These are phyloP conservation scores for Drosophila lutescens DNA, from an alignment of 2,888 invertebrate genomes.

Conservation along the genomic window DNA sequence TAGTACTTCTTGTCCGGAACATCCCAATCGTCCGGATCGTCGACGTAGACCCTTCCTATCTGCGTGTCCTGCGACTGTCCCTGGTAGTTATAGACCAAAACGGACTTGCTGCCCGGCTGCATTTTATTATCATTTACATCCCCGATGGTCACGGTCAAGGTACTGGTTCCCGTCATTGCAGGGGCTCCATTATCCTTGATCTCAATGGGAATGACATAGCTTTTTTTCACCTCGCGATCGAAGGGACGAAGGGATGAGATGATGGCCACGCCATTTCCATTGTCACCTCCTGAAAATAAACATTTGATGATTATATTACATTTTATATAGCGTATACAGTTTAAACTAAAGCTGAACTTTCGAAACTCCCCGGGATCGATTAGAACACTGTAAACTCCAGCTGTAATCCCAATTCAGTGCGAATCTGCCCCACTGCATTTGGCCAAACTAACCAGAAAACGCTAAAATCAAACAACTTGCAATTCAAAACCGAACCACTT, in stretches of 20 bases:
- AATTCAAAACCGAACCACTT: slow-evolving; percentile 29
- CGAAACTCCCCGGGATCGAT: neutral
- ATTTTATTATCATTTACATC: slow-evolving; percentile 99
- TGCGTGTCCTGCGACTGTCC: slow-evolving; percentile 94
- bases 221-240: slow-evolving; percentile 97
- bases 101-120: slow-evolving; percentile 97
- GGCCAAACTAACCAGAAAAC: slow-evolving; percentile 19
- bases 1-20: slow-evolving; percentile 98
- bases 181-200: slow-evolving; percentile 98
- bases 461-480: slow-evolving; percentile 30
- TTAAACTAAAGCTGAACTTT: no score
- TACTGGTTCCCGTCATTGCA: slow-evolving; percentile 97
- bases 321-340: neutral
- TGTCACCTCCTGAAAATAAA: slow-evolving; percentile 89
- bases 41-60: slow-evolving; percentile 97
- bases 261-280: slow-evolving; percentile 98
- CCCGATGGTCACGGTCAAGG: slow-evolving; percentile 97
- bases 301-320: neutral
- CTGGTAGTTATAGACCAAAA: slow-evolving; percentile 98
- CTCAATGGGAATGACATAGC: slow-evolving; percentile 97
- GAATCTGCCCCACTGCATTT: slow-evolving; percentile 8
- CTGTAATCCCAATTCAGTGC: neutral
- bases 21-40: slow-evolving; percentile 99
- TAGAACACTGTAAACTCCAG: neutral
- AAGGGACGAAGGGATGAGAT: slow-evolving; percentile 96